Evolutionary conservation across 2,888 invertebrate species (phyloP), one percentile per base, ranked within the genome.

Genomic region (Sisyra terminalis): DNA sequence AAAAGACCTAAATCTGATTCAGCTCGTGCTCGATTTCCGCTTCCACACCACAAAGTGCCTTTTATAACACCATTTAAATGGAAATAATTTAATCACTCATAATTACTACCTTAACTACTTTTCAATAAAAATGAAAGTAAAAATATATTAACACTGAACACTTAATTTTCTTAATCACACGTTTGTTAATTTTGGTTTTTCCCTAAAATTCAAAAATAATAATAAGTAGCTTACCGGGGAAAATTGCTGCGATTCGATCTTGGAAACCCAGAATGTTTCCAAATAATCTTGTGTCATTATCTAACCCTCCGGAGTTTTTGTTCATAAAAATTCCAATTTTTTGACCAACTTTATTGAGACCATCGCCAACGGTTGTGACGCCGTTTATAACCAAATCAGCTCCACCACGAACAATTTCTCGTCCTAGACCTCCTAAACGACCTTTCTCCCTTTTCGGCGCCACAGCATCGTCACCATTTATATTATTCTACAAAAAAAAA

Each of bases 41-140:
- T 69, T 0, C 83, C 83, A 51, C 83, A 84, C 82, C 82, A 84
- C 8, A 74, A 69, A 0, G 82, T 82, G 7, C 82, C 82, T 75
- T 47, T 13, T 32, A 13, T 6, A 32, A 32, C 46, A 42, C 8
- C 24, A 37, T 14, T 15, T 13, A 40, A 38, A n/a, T 13, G 8
- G 3, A 13, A 3, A 24, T 24, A 24, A n/a, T n/a, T n/a, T n/a
- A n/a, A n/a, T n/a, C n/a, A n/a, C n/a, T n/a, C n/a, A n/a, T n/a
- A n/a, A n/a, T n/a, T n/a, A n/a, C n/a, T n/a, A 29, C 8, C 30
- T 29, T 29, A 29, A 9, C 9, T 9, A 8, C 30, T 29, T 9
- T 29, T 9, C 9, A 8, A 8, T 8, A 29, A 29, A 29, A 9
- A 9, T 29, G 9, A 9, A 29, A 8, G 30, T 29, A 29, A 29